Conservation (phyloP, 2,797 vertebrate species). For the Fistularia commersonii region DNA sequence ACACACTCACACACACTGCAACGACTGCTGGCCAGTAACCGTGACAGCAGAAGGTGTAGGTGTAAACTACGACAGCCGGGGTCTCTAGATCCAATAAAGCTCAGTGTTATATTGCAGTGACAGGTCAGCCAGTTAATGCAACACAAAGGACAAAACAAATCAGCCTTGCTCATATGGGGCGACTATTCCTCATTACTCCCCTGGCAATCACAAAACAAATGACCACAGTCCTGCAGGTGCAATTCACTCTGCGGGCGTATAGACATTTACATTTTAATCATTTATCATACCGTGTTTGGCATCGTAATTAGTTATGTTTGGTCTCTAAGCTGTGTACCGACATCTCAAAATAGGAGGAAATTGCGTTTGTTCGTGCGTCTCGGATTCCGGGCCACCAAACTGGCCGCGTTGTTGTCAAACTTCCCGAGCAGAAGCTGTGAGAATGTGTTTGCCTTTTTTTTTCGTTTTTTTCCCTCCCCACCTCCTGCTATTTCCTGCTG, state of each 20-base stretch:
- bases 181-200: conserved; percentile 46
- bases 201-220: conserved; percentile 54
- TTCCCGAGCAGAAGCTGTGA: conserved; percentile 35
- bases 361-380: conserved; percentile 25
- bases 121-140: conserved; percentile 60
- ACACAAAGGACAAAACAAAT: conserved; percentile 55
- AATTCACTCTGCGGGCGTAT: conserved; percentile 38
- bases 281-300: conserved; percentile 38
- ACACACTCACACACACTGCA: too few relatives aligned
- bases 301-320: conserved; percentile 39
- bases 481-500: background rate
- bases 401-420: conserved; percentile 15
- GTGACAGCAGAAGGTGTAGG: conserved; percentile 40
- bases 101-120: conserved; percentile 48
- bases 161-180: conserved; percentile 30
- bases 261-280: conserved; percentile 51
- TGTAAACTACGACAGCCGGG: conserved; percentile 37
- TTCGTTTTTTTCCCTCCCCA: background rate
- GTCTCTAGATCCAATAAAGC: conserved; percentile 60
- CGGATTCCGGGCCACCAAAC: conserved; percentile 22
- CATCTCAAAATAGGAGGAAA: conserved; percentile 32
- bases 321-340: conserved; percentile 3
- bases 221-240: conserved; percentile 47
- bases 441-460: background rate
- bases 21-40: conserved; percentile 48